These are phyloP conservation scores for Heteronetta atricapilla DNA, from an alignment of 2,113 vertebrate species.

Conservation along the genomic window DNA sequence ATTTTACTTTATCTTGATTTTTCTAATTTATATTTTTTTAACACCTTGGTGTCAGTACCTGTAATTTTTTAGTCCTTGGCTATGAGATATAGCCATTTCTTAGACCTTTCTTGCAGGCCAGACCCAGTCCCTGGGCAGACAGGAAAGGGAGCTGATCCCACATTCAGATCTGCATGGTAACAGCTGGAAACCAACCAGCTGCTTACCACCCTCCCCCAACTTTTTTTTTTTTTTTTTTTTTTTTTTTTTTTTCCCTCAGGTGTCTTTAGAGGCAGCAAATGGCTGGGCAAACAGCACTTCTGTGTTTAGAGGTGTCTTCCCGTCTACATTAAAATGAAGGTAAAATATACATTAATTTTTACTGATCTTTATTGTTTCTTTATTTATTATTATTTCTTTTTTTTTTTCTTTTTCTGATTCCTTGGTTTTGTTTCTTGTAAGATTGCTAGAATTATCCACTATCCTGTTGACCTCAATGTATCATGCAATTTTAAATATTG, in stretches of 20 bases:
- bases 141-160: neutral
- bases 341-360: neutral
- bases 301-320: neutral
- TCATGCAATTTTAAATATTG: neutral
- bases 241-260: too few species aligned
- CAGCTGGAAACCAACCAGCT: too few species aligned
- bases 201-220: too few species aligned
- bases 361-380: neutral
- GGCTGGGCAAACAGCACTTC: accelerated
- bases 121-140: neutral
- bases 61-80: neutral
- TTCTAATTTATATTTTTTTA: neutral
- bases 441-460: neutral
- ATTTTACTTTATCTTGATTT: neutral
- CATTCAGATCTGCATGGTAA: neutral
- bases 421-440: neutral
- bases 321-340: neutral
- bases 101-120: neutral
- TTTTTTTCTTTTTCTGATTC: neutral
- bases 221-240: too few species aligned
- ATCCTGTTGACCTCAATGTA: neutral
- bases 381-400: too few species aligned
- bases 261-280: neutral
- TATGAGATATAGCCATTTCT: neutral
- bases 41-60: neutral